Evolutionary conservation across 1,140 invertebrate genomes (phyloP).

Genomic region (Papilio xuthus): DNA sequence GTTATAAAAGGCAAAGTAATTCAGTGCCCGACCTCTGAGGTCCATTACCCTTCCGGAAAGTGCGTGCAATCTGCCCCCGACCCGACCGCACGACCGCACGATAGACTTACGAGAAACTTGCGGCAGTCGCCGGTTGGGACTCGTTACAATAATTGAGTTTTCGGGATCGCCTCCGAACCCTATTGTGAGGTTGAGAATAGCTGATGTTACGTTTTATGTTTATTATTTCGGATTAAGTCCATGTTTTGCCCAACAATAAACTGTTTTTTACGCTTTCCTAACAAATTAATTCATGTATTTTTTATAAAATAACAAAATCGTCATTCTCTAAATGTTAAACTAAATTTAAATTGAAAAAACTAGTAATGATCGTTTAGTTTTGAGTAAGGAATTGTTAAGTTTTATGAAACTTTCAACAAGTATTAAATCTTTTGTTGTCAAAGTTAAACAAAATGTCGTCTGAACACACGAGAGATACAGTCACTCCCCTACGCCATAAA

Average conservation of each 20-base stretch:
- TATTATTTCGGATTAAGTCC: background rate
- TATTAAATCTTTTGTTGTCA: background rate
- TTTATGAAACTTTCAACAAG: background rate
- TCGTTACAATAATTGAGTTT: conserved; percentile 22
- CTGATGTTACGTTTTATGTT: background rate
- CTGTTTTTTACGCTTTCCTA: no score
- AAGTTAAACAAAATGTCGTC: background rate
- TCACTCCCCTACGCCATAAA: background rate
- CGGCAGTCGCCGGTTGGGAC: background rate
- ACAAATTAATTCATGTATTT: background rate
- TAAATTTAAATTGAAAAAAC: background rate
- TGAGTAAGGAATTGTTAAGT: background rate
- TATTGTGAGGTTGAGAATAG: conserved; percentile 4
- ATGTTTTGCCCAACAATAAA: background rate
- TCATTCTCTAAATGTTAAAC: no score
- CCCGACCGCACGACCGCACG: background rate
- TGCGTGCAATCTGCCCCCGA: conserved; percentile 10
- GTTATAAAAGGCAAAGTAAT: conserved; percentile 13
- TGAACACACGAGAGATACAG: background rate
- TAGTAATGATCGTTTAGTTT: background rate
- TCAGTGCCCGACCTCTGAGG: background rate
- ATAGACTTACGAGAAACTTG: conserved; percentile 14
- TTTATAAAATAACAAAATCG: no score
- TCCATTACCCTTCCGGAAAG: conserved; percentile 10
- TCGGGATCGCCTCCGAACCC: background rate